These are phyloP conservation scores for Meghimatium bilineatum DNA, from an alignment of 2,888 invertebrate species.

Conservation along the genomic window DNA sequence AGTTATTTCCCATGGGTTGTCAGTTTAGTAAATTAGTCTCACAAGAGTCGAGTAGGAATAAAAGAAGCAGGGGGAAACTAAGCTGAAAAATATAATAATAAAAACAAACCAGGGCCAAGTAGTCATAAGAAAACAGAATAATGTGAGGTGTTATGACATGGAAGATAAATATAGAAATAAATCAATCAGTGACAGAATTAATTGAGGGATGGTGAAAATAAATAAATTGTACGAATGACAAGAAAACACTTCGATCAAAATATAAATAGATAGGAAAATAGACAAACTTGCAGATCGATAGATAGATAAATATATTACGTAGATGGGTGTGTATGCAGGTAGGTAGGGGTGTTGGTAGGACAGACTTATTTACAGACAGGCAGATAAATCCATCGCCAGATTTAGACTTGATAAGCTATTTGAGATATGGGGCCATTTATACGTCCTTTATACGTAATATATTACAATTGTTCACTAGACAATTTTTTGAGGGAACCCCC, in stretches of 20 bases:
- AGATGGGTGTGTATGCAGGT: too few species aligned
- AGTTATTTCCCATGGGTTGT: neutral
- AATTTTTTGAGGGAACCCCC: too few species aligned
- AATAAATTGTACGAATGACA: neutral
- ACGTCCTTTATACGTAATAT: too few species aligned
- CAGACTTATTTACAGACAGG: too few species aligned
- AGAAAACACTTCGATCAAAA: neutral
- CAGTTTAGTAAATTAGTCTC: neutral
- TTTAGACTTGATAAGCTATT: too few species aligned
- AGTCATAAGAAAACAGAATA: neutral
- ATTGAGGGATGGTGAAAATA: neutral
- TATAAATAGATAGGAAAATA: neutral
- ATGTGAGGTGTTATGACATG: neutral
- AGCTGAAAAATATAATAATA: neutral
- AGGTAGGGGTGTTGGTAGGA: too few species aligned
- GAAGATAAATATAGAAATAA: neutral
- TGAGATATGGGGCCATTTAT: too few species aligned
- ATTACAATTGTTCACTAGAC: too few species aligned
- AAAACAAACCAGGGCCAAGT: neutral
- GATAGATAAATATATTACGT: neutral
- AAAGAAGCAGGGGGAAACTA: neutral
- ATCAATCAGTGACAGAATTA: neutral
- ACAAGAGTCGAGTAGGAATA: neutral
- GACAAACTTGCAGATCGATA: neutral
- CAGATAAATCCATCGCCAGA: too few species aligned